phyloP scores from a whole-genome alignment of 2,113 vertebrate species.

The Podilymbus podiceps region DNA sequence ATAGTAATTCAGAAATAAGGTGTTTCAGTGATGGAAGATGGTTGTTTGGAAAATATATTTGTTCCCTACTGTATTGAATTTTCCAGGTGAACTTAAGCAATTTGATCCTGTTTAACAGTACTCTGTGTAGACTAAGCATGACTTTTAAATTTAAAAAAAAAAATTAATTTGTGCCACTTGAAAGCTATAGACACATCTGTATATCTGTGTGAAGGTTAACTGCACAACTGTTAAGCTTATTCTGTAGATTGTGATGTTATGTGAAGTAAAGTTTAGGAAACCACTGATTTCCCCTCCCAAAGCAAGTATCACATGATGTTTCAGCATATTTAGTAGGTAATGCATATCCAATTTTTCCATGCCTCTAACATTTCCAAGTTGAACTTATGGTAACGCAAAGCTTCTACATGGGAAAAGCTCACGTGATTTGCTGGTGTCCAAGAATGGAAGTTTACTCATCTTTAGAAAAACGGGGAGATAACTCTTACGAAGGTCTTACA shows the following conservation, averaged over 20 bases:
- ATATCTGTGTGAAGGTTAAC: not conserved
- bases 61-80: not conserved
- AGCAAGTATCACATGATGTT: not conserved
- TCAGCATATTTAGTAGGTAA: not conserved
- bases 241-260: not conserved
- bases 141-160: not conserved
- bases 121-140: not conserved
- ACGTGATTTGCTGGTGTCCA: not conserved
- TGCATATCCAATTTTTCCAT: fast-evolving
- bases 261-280: not conserved
- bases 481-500: not conserved
- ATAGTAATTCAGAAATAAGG: not conserved
- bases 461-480: not conserved
- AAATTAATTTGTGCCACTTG: not conserved
- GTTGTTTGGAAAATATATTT: not conserved
- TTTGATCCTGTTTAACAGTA: not conserved
- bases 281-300: not conserved
- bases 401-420: not conserved
- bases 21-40: not conserved
- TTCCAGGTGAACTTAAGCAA: not conserved
- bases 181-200: not conserved
- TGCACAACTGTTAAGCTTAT: not conserved
- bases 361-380: not conserved
- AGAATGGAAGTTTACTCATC: not conserved
- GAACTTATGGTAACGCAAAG: not conserved